These are phyloP conservation scores for Agonopterix subpropinquella DNA, from an alignment of 2,888 invertebrate genomes.

Conservation along the genomic window DNA sequence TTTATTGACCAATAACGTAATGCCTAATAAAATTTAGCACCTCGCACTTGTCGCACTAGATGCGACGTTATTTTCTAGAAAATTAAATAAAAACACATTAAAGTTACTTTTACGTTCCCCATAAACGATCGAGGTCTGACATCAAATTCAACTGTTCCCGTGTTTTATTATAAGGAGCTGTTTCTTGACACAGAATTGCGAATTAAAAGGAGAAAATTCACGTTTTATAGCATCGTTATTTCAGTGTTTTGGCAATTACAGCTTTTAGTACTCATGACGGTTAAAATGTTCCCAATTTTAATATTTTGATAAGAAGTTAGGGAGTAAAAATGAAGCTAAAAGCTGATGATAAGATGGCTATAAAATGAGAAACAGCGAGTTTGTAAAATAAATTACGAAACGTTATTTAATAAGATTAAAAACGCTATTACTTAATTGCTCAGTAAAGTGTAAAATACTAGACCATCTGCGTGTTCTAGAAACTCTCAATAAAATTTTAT, in stretches of 20 bases:
- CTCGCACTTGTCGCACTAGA: constrained; percentile 18
- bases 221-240: constrained; percentile 50
- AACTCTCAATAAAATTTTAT: neutral
- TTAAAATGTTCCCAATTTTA: constrained; percentile 34
- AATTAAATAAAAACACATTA: constrained; percentile 33
- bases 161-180: constrained; percentile 48
- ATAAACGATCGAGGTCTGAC: constrained; percentile 37
- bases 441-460: no score
- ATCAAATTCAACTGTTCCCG: constrained; percentile 33
- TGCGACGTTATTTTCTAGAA: constrained; percentile 45
- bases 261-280: constrained; percentile 31
- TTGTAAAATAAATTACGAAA: no score
- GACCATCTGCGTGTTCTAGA: no score
- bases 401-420: no score
- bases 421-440: no score
- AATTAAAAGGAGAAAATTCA: constrained; percentile 49
- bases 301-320: constrained; percentile 29
- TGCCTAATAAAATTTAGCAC: no score
- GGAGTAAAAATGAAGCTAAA: neutral
- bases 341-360: no score
- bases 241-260: constrained; percentile 37
- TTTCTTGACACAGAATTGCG: constrained; percentile 46
- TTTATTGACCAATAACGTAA: no score
- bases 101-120: constrained; percentile 41
- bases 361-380: no score